Evolutionary conservation across 2,888 invertebrate genomes (phyloP), one percentile per base, ranked within the genome.

Genomic region (Stenodera caucasica): DNA sequence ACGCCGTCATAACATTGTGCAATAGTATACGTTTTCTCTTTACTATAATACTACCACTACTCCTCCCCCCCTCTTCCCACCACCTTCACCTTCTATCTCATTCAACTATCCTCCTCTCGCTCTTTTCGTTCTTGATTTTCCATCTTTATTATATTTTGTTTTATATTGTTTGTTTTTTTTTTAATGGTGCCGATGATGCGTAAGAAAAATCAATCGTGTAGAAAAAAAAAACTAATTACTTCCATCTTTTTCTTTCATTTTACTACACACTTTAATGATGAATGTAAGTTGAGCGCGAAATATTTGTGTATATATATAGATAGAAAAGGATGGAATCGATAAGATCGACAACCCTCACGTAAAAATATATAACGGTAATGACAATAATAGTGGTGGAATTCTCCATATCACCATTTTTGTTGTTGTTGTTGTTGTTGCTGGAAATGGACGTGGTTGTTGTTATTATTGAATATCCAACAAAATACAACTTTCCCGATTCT

Each of bases 401-500:
- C 9, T 32, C 21, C 15, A 18, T 52, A 9, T 45, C 5, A 45
- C 30, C 15, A 35, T 32, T 14, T 8, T 15, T 18, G 18, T 3
- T 14, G 8, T 4, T 15, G 1, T 30, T 52, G 11, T 40, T 32
- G 56, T 32, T 52, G 57, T 21, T 40, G 14, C 11, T 54, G 33
- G 40, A 12, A 49, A 29, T 21, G 12, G 9, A 33, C 9, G 30
- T 15, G 32, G n/a, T 45, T 14, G 53, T 23, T 45, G 59, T 60
- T 56, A 73, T 74, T 78, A 79, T 79, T 77, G 79, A 79, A 79
- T 78, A 78, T n/a, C n/a, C 77, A 77, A 75, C 73, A 71, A 71
- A 68, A n/a, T n/a, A n/a, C n/a, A n/a, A n/a, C n/a, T n/a, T n/a
- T 69, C 68, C 65, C 9, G 78, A 81, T 80, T 82, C 77, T 81